A percentile compares a stretch with the other conserved stretches of the same genome.
phyloP scores from a whole-genome alignment of 2,113 vertebrate species.

The Acanthisitta chloris region DNA sequence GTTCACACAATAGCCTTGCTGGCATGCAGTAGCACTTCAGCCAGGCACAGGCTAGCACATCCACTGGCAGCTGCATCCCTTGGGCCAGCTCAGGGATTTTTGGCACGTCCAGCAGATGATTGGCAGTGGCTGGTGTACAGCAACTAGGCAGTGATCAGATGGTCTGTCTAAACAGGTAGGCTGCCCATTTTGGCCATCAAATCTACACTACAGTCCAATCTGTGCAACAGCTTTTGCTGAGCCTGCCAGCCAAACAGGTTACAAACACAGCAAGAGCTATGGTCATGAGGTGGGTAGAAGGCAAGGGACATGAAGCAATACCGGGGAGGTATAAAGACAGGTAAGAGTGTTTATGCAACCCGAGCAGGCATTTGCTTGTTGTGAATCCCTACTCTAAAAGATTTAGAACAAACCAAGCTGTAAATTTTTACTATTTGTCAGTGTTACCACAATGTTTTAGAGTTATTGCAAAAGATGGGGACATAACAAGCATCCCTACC shows the following conservation, averaged over 20 bases:
- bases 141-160: background rate
- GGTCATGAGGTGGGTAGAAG: background rate
- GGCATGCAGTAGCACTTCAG: background rate
- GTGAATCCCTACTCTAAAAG: background rate
- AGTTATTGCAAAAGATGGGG: background rate
- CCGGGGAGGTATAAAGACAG: background rate
- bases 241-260: background rate
- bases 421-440: background rate
- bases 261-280: background rate
- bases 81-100: background rate
- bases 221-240: accelerated
- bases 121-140: background rate
- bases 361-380: background rate
- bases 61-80: background rate
- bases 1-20: background rate
- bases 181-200: background rate
- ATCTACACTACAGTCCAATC: background rate
- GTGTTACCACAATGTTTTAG: background rate
- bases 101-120: background rate
- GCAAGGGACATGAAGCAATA: accelerated
- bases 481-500: background rate
- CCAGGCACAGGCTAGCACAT: background rate
- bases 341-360: background rate
- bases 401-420: background rate
- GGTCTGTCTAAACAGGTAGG: background rate